Evolutionary conservation across 2,888 invertebrate species (phyloP), one percentile per base, ranked within the genome.

Genomic region (Iphiclides podalirius): DNA sequence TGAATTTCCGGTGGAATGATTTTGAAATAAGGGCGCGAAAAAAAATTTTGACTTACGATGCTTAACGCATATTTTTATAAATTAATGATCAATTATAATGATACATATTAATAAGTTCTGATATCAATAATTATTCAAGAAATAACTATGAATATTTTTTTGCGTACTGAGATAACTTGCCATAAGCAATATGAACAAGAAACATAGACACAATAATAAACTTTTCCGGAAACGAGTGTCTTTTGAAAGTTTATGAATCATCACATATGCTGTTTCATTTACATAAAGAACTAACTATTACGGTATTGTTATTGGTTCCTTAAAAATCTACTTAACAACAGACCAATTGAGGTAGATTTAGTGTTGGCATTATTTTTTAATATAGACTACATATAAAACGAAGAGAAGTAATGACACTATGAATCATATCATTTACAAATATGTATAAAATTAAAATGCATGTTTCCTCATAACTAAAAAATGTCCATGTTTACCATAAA

Each of bases 221-320:
- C 71, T 79, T 78, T 75, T 75, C 87, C 87, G 87, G 87, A 88
- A 87, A 85, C 81, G 84, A 83, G 87, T 88, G 87, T 88, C 87
- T 81, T 58, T 73, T 73, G 64, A 74, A 75, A 79, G 77, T 81
- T 79, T 83, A 83, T 86, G 86, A 86, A 83, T 87, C 86, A 87
- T 77, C 79, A 52, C 57, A 66, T 66, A 66, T 76, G 59, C 59
- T 71, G 55, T 79, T 72, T 78, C 67, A 48, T 60, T 73, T 70
- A 67, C 70, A 61, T 57, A 59, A 57, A 54, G 38, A 20, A 39
- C n/a, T 33, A 26, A 9, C 28, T 1, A 46, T 9, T 53, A 8
- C 53, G 46, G 7, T 12, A 12, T 40, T 62, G 11, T 47, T 44
- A 64, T 66, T 68, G 65, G 64, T 16, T 52, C 35, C 20, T 44